Evolutionary conservation across 2,888 invertebrate genomes (phyloP), one percentile per base, ranked within the genome.

Genomic region (Papilio gigon): DNA sequence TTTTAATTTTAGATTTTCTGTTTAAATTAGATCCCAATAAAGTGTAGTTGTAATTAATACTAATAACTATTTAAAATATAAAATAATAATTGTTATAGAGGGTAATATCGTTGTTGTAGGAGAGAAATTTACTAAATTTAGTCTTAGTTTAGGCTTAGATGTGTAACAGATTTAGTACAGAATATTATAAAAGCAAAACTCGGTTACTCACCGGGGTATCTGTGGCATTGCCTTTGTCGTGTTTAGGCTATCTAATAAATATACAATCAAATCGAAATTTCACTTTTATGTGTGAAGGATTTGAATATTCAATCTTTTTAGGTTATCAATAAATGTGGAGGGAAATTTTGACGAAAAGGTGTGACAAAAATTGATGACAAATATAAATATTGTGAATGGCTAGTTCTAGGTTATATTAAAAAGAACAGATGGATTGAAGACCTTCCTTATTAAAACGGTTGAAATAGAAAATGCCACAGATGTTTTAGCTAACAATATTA

Each of bases 31-130:
- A 30, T 53, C 25, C 2, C 27, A 27, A 27, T 20, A 9, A 20
- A 20, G n/a, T n/a, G n/a, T n/a, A n/a, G n/a, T 11, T 44, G 3
- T 22, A 47, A 22, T 25, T 50, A 47, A 22, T 22, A 25, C 9
- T 50, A 25, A 25, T 50, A 50, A 25, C 11, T 50, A 50, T 25
- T 17, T 12, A 37, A 53, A 30, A 4, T 27, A 37, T 37, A 30
- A 37, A 8, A n/a, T 25, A 40, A 60, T 40, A 37, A 59, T 37
- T 59, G 59, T 59, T 59, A 14, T 37, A 40, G 9, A 40, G n/a
- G 25, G 2, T 40, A 60, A 40, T 22, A 14, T 60, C 14, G 25
- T 63, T 50, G 44, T 33, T 63, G 35, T 63, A 63, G 63, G 14
- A 35, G 35, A 50, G n/a, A 25, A 17, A 50, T 17, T 63, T 50